These are phyloP conservation scores for Lutjanus argentimaculatus DNA, from an alignment of 2,797 vertebrate genomes.

Conservation along the genomic window DNA sequence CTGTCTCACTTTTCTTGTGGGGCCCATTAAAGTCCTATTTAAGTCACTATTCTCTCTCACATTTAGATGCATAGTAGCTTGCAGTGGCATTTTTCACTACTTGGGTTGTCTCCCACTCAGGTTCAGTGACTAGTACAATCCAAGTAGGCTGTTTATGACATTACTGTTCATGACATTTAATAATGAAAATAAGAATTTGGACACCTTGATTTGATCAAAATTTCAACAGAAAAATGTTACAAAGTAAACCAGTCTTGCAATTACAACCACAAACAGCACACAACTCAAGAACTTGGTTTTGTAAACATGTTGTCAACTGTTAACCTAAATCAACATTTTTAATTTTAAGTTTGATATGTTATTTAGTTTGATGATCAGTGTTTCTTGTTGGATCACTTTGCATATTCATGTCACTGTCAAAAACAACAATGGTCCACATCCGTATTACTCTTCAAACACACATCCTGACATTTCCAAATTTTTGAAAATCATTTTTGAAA, in stretches of 20 bases:
- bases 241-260: no score
- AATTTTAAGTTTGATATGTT: background rate
- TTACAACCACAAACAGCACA: background rate
- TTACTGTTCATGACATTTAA: background rate
- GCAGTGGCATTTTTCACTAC: background rate
- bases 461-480: background rate
- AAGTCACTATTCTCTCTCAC: background rate
- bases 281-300: background rate
- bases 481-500: constrained; percentile 1
- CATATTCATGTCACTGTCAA: constrained; percentile 19
- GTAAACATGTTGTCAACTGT: background rate
- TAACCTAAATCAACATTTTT: background rate
- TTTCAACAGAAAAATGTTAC: background rate
- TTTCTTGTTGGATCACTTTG: background rate
- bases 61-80: background rate
- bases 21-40: background rate
- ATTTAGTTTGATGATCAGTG: background rate
- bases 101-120: background rate
- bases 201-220: background rate
- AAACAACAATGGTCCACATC: constrained; percentile 10
- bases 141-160: background rate
- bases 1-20: background rate
- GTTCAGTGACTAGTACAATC: background rate
- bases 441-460: background rate
- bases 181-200: background rate